phyloP scores from a whole-genome alignment of 2,888 invertebrate genomes.

The Eudemis profundana region DNA sequence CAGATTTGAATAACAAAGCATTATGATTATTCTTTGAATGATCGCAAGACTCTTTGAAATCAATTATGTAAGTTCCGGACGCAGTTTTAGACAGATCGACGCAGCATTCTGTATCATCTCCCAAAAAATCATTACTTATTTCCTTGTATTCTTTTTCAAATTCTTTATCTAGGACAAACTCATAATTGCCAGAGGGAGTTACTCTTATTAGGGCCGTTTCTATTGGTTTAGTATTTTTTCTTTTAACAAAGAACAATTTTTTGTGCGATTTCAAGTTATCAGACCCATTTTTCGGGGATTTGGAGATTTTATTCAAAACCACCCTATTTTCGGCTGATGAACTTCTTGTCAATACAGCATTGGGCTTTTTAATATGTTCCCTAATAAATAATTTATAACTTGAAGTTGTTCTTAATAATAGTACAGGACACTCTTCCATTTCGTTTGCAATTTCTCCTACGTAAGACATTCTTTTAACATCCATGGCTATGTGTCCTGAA shows the following conservation, averaged over 20 bases:
- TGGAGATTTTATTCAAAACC: constrained; percentile 47
- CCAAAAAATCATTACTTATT: constrained; percentile 52
- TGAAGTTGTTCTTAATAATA: constrained; percentile 50
- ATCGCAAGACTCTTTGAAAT: constrained; percentile 52
- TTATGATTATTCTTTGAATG: constrained; percentile 48
- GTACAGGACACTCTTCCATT: constrained; percentile 50
- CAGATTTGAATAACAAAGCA: constrained; percentile 60
- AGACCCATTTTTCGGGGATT: constrained; percentile 35
- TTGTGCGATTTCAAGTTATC: constrained; percentile 12
- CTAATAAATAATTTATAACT: constrained; percentile 47
- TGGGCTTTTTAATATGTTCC: constrained; percentile 43
- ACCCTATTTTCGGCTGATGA: constrained; percentile 52
- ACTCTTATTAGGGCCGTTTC: constrained; percentile 58
- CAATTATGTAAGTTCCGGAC: constrained; percentile 59
- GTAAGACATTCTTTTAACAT: constrained; percentile 48
- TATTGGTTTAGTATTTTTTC: constrained; percentile 50
- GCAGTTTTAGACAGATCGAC: constrained; percentile 57
- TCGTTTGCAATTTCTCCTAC: constrained; percentile 47
- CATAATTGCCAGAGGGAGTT: constrained; percentile 63
- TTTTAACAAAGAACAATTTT: constrained; percentile 54
- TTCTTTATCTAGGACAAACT: constrained; percentile 69
- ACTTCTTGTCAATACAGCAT: constrained; percentile 56
- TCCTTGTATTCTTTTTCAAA: constrained; percentile 61
- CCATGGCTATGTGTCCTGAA: constrained; percentile 55
- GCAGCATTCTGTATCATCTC: constrained; percentile 51